Conservation (phyloP, 2,797 vertebrate species). For the Saxicola maurus region DNA sequence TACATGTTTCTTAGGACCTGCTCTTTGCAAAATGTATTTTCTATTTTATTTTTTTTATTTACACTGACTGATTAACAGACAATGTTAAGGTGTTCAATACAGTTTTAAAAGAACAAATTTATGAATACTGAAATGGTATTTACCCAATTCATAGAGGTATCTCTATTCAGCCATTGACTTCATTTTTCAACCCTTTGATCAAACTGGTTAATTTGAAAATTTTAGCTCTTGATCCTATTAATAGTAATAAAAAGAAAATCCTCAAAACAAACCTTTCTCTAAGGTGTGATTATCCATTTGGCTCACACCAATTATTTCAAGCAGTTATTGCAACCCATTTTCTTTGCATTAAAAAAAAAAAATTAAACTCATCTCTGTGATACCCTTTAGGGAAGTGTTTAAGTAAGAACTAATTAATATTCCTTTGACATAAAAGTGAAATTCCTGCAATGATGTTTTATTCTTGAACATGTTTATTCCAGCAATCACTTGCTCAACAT, state of each 20-base stretch:
- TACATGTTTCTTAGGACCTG: not conserved
- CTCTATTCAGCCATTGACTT: not conserved
- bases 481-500: not conserved
- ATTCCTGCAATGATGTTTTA: not conserved
- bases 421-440: not conserved
- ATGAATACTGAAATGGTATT: not conserved
- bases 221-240: not conserved
- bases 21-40: not conserved
- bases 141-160: not conserved
- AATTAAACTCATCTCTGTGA: not conserved
- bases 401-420: not conserved
- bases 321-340: not conserved
- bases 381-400: not conserved
- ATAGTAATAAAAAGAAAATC: not conserved
- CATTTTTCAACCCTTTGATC: not conserved
- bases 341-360: not conserved
- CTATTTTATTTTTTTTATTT: not conserved
- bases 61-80: not conserved
- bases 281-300: not conserved
- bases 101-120: not conserved
- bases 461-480: not conserved
- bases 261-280: not conserved
- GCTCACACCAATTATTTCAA: not conserved
- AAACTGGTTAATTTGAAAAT: not conserved
- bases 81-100: not conserved